Evolutionary conservation across 2,888 invertebrate genomes (phyloP).

Genomic region (Petrophora chlorosata): DNA sequence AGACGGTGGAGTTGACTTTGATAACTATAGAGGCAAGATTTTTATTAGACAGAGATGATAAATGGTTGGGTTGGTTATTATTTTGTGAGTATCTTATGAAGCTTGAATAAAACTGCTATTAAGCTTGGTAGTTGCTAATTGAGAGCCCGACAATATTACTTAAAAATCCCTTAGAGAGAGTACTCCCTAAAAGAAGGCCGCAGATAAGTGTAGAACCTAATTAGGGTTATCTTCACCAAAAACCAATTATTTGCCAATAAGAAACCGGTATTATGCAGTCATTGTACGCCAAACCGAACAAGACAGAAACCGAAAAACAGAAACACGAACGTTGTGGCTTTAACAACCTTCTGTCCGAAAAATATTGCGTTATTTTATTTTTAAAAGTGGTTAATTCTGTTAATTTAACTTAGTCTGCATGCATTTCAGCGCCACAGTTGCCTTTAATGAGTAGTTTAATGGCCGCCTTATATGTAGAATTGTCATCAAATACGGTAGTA

Average conservation of each 20-base stretch:
- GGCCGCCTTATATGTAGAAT: conserved; percentile 26
- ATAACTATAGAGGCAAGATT: not conserved
- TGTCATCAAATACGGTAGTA: conserved; percentile 14
- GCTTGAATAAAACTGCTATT: not conserved
- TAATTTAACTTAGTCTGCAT: conserved; percentile 26
- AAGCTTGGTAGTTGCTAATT: conserved; percentile 1
- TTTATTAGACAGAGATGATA: conserved; percentile 8
- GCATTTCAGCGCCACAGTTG: conserved; percentile 28
- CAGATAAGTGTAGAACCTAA: conserved; percentile 18
- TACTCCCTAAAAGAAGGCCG: not conserved
- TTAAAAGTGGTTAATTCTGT: not conserved
- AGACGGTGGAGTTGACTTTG: conserved; percentile 24
- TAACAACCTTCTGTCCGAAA: not conserved
- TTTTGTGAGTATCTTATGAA: not conserved
- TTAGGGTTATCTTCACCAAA: conserved; percentile 43
- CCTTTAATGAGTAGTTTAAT: conserved; percentile 32
- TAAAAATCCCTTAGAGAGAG: not conserved
- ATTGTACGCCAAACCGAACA: conserved; percentile 32
- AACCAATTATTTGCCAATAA: conserved; percentile 53
- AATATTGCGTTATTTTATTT: not conserved
- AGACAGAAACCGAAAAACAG: not conserved
- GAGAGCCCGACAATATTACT: not conserved
- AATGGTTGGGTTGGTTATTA: not conserved
- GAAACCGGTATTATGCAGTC: conserved; percentile 39
- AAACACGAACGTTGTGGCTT: conserved; percentile 23